Base-by-base conservation (phyloP, 2,113 vertebrate genomes). In the Grammomys dolichurus region DNA sequence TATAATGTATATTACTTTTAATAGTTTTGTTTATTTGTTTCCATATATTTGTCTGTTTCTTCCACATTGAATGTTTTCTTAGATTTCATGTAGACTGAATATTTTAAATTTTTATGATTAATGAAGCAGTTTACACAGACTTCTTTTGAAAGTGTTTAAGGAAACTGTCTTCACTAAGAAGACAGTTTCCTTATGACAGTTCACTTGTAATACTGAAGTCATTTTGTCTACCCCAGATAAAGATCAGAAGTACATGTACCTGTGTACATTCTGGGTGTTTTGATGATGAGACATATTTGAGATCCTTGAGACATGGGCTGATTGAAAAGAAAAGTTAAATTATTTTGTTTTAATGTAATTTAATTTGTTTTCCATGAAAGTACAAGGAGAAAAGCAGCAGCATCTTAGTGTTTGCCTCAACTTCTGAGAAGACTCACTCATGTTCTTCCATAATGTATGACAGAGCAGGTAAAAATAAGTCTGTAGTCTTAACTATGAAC, bases 1-100 rank as follows among this genome's bases (percentile, higher is more conserved):
- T 93, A 93, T 85, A 85, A 85, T 80, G 51, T 86, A 3, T 80
- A 7, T 88, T n/a, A 84, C 65, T 88, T 92, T 67, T 92, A 87
- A 48, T 80, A 40, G 92, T 67, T 80, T 56, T 84, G 16, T 16
- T 40, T 7, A 60, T 65, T 81, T 81, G 67, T 73, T 73, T 8
- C 24, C 7, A 51, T 56, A 14, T 46, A 54, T 7, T 51, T 54
- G 31, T 40, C 65, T 90, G 9, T 72, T 85, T 77, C 51, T 40
- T n/a, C 77, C 43, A 56, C 40, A 4, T 65, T 89, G 4, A 91
- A 63, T 69, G 36, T 87, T 16, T 89, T 87, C 31, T 72, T 84
- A 56, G 40, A 46, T 75, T 94, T 31, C 24, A 60, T 48, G 7
- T 43, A 69, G 28, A 78, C 67, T 10, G 8, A 54, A n/a, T 16